These are phyloP conservation scores for Watsonalla binaria DNA, from an alignment of 2,888 invertebrate genomes.

Conservation along the genomic window DNA sequence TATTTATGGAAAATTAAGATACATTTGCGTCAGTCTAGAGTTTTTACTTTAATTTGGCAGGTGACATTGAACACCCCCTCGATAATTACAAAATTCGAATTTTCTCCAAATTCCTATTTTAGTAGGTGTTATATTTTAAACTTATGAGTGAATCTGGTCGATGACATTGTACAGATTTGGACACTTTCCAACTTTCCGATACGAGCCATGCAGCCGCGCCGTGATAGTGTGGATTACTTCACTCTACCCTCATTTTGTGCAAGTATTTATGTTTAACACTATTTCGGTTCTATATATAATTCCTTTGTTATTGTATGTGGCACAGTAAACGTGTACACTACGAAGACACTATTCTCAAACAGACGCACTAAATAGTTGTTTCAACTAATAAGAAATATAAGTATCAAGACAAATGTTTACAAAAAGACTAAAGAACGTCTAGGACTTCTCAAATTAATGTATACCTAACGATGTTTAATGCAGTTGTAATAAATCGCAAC, in stretches of 20 bases:
- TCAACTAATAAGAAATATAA: no score
- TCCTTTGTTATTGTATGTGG: background rate
- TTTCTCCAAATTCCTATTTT: background rate
- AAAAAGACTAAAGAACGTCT: no score
- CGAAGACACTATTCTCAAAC: background rate
- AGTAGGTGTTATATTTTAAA: background rate
- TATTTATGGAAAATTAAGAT: no score
- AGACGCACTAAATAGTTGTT: no score
- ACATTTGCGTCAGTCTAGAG: no score
- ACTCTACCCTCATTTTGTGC: background rate
- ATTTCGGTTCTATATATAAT: background rate
- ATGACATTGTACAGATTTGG: slow-evolving; percentile 1
- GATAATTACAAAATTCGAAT: background rate
- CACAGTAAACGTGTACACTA: background rate
- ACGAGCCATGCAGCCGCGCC: background rate
- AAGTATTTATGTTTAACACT: background rate
- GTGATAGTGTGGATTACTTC: background rate
- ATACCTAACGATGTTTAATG: no score
- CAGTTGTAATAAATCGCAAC: background rate
- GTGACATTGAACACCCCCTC: background rate
- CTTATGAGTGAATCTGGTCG: slow-evolving; percentile 1
- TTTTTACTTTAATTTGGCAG: background rate
- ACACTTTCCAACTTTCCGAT: background rate
- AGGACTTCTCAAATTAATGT: no score
- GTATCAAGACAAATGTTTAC: no score